Conservation (phyloP, 2,113 vertebrate genomes). For the Crotalus horridus region DNA sequence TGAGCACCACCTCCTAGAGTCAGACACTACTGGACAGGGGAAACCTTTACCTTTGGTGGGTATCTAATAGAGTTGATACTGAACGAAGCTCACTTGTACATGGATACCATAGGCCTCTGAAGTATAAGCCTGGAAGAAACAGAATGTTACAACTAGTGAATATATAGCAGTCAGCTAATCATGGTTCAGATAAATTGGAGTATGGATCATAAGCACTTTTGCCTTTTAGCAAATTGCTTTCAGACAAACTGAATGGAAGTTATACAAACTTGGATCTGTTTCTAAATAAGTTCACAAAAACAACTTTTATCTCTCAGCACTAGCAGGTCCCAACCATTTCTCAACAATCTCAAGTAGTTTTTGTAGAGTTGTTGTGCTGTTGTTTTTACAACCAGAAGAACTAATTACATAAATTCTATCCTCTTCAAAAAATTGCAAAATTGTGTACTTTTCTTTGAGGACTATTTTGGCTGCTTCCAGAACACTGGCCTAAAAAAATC, state of each 20-base stretch:
- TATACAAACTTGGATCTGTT: not conserved
- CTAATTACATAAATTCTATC: not conserved
- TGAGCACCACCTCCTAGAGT: too few species aligned
- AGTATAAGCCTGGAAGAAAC: slow-evolving; percentile 23
- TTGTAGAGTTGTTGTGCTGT: not conserved
- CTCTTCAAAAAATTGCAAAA: not conserved
- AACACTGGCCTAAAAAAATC: not conserved
- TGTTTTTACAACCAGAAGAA: not conserved
- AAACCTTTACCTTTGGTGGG: not conserved
- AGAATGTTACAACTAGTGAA: slow-evolving; percentile 34
- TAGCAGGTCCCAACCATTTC: not conserved
- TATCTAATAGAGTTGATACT: not conserved
- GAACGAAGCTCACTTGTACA: not conserved
- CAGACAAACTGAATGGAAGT: not conserved
- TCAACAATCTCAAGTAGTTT: accelerated
- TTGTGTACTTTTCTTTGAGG: slow-evolving; percentile 4
- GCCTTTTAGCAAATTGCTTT: not conserved
- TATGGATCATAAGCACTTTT: not conserved
- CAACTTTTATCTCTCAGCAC: not conserved
- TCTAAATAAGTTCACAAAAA: slow-evolving; percentile 16
- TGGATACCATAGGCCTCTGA: slow-evolving; percentile 24
- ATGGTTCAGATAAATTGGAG: slow-evolving; percentile 4
- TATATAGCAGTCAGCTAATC: slow-evolving; percentile 19
- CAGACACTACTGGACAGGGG: not conserved
- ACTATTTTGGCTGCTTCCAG: not conserved